A percentile compares a stretch with the other conserved stretches of the same genome.
Conservation (phyloP, 2,888 invertebrate genomes). For the Tenthredo notha region DNA sequence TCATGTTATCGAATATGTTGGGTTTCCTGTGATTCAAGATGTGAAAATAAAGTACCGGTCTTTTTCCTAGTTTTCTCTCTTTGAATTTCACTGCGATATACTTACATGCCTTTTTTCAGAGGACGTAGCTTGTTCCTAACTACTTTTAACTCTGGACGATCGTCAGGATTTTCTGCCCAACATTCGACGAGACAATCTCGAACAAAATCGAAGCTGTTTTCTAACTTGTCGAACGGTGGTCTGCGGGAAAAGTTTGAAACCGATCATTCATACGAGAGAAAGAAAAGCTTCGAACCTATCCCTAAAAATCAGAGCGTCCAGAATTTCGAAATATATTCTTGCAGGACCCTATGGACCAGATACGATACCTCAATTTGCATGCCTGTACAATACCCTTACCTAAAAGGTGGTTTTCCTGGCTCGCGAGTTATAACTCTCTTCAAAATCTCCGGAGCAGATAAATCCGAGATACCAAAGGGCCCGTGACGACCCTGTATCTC, state of each 20-base stretch:
- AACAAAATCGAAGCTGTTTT: slow-evolving; percentile 92
- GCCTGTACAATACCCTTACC: slow-evolving; percentile 78
- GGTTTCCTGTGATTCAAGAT: slow-evolving; percentile 85
- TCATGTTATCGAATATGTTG: slow-evolving; percentile 98
- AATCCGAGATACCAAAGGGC: slow-evolving; percentile 87
- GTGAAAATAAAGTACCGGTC: slow-evolving; percentile 30
- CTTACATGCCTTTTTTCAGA: slow-evolving; percentile 93
- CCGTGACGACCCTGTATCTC: slow-evolving; percentile 93
- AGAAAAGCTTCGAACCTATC: background rate
- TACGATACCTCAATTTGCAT: slow-evolving; percentile 11
- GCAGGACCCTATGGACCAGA: background rate
- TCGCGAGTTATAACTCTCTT: slow-evolving; percentile 81
- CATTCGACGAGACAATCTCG: slow-evolving; percentile 92
- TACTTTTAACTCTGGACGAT: slow-evolving; percentile 91
- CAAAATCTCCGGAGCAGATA: slow-evolving; percentile 85
- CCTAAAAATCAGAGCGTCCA: background rate
- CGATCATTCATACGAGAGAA: background rate
- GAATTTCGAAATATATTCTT: background rate
- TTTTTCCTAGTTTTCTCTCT: background rate
- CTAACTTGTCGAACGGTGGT: slow-evolving; percentile 89
- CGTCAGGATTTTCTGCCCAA: slow-evolving; percentile 90
- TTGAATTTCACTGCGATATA: slow-evolving; percentile 61
- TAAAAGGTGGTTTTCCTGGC: slow-evolving; percentile 79
- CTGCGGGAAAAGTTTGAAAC: slow-evolving; percentile 77
- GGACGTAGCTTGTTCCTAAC: slow-evolving; percentile 90